Conservation (phyloP, 2,113 vertebrate species). For the Alosa alosa region DNA sequence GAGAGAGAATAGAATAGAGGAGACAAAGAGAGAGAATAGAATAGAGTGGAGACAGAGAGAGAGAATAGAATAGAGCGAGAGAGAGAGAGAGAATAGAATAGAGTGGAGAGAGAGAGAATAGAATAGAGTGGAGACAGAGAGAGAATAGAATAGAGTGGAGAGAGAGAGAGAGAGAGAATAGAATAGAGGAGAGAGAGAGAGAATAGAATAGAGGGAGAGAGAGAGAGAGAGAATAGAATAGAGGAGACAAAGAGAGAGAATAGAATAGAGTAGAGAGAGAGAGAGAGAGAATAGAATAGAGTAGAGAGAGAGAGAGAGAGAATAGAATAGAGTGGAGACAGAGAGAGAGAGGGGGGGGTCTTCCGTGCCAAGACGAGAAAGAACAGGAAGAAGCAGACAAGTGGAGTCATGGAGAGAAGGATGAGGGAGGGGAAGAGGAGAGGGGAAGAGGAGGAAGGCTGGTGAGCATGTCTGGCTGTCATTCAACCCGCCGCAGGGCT, state of each 20-base stretch:
- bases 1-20: background rate
- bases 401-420: background rate
- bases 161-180: background rate
- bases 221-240: too few species aligned
- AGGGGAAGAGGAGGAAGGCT: background rate
- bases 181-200: too few species aligned
- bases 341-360: background rate
- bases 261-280: background rate
- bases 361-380: too few species aligned
- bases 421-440: background rate
- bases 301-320: background rate
- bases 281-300: too few species aligned
- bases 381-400: too few species aligned
- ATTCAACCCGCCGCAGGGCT: constrained; percentile 29
- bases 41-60: background rate
- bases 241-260: background rate
- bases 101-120: background rate
- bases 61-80: too few species aligned
- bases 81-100: background rate
- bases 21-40: background rate
- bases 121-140: background rate
- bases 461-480: constrained; percentile 10
- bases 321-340: background rate
- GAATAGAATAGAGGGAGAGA: too few species aligned
- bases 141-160: too few species aligned